Base-by-base conservation (phyloP, 2,888 invertebrate genomes). In the Zhuqinia jingwanae region DNA sequence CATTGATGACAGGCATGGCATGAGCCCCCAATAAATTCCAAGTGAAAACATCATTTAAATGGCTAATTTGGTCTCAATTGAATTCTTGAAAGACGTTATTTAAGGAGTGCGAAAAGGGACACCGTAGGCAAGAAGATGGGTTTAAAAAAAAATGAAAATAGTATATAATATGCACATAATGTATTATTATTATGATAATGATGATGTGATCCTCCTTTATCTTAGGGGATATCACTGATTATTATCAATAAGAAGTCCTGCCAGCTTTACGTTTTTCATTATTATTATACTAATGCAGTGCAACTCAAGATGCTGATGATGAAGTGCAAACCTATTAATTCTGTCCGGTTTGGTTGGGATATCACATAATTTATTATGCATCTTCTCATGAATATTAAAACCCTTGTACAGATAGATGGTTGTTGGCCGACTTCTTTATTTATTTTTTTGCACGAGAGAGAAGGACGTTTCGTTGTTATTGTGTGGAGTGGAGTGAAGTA, bases 321-420 rank as follows among this genome's bases (percentile, higher is more conserved):
- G 79, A 79, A 53, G 79, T 79, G 79, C 36, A 68, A 79, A 56
- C 45, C 56, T 50, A 79, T 68, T 79, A 79, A 65, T 53, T 79
- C 68, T 36, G 68, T 50, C 68, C 79, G 79, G 68, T 50, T 68
- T 50, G 65, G 53, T 47, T 53, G 20, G 63, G 30, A 42, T 65
- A 30, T 20, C n/a, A 20, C n/a, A 73, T 27, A 73, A 73, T 11
- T 50, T 73, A n/a, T n/a, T n/a, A 50, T 73, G 47, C 73, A 73
- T 53, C 73, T n/a, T 20, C 68, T 79, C 79, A 68, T 79, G 68
- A 79, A 79, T 79, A 79, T 79, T 79, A 22, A 79, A 79, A 68
- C 42, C 25, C 27, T 30, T n/a, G n/a, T n/a, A n/a, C n/a, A n/a
- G n/a, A n/a, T n/a, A n/a, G 10, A 17, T 27, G 73, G 73, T 73